Conservation (phyloP, 2,113 vertebrate species). For the Atractosteus spatula region DNA sequence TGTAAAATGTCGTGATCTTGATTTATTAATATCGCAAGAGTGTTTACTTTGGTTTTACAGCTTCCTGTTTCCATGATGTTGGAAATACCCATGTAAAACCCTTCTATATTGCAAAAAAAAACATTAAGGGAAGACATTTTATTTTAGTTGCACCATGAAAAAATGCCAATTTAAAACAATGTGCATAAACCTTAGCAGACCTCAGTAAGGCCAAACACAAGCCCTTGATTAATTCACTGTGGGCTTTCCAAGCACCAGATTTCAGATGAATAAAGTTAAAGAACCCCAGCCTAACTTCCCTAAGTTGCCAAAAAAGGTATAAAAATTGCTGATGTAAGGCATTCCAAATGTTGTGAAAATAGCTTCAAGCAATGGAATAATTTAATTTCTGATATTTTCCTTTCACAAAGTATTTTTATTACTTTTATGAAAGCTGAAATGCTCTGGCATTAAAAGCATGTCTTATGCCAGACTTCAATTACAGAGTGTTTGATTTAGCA, state of each 20-base stretch:
- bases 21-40: too few species aligned
- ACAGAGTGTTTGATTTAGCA: not conserved
- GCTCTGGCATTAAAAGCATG: not conserved
- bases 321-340: constrained; percentile 4
- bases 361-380: not conserved
- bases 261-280: not conserved
- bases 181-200: not conserved
- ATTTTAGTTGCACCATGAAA: not conserved
- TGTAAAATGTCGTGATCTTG: too few species aligned
- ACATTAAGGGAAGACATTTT: not conserved
- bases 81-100: too few species aligned
- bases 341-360: constrained; percentile 5
- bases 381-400: constrained; percentile 10
- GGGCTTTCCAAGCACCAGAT: not conserved
- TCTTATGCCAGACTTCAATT: not conserved
- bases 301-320: not conserved
- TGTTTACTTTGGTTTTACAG: too few species aligned
- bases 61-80: too few species aligned
- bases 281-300: not conserved
- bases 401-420: not conserved
- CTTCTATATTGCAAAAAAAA: too few species aligned
- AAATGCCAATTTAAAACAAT: not conserved
- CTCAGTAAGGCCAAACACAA: not conserved
- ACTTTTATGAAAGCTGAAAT: constrained; percentile 8
- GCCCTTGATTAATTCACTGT: not conserved